Percentiles rank a stretch among this genome's conserved stretches.
These are phyloP conservation scores for Prochilodus magdalenae DNA, from an alignment of 2,113 vertebrate species.

Conservation along the genomic window DNA sequence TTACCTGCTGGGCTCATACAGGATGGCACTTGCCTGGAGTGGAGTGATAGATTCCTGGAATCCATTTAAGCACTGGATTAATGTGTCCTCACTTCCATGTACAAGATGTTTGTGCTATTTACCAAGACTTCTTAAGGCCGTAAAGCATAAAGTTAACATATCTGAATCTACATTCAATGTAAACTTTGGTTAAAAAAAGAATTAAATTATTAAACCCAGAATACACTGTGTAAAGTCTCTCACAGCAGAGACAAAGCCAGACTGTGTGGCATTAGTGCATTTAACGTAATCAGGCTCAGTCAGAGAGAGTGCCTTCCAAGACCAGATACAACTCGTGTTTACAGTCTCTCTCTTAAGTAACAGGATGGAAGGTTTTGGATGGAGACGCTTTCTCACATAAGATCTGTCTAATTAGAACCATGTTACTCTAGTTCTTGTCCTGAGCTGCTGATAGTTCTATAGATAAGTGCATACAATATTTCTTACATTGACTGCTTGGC, in stretches of 20 bases:
- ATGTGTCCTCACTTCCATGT: conserved; percentile 45
- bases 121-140: neutral
- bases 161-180: neutral
- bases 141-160: conserved; percentile 1
- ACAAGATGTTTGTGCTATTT: neutral
- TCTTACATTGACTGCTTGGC: neutral
- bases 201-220: neutral
- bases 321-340: conserved; percentile 9
- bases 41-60: conserved; percentile 62
- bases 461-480: neutral
- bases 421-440: conserved; percentile 12
- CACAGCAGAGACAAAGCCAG: conserved; percentile 4
- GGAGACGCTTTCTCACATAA: neutral
- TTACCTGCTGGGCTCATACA: conserved; percentile 43
- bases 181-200: neutral
- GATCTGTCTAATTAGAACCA: conserved; percentile 9
- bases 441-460: neutral
- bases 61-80: conserved; percentile 65
- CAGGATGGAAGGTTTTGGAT: conserved; percentile 25
- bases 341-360: conserved; percentile 27
- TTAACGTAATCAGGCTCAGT: conserved; percentile 36
- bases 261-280: conserved; percentile 33
- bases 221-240: neutral
- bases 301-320: conserved; percentile 19
- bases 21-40: conserved; percentile 62